Evolutionary conservation across 2,888 invertebrate species (phyloP).

Genomic region (Lucinisca nassula): DNA sequence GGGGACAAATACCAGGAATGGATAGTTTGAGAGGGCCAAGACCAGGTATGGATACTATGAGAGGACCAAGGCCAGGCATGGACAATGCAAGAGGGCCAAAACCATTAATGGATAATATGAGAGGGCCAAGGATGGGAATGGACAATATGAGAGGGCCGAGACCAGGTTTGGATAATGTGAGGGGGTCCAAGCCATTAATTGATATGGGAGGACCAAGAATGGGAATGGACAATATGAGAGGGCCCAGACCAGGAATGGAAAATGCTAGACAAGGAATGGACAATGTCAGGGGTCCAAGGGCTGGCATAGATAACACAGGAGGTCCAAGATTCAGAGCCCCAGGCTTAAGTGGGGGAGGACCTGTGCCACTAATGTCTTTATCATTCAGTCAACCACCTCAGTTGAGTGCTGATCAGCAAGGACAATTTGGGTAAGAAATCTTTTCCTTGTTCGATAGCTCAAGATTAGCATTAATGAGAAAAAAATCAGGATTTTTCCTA

Average conservation of each 20-base stretch:
- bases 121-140: neutral
- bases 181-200: neutral
- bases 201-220: neutral
- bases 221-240: neutral
- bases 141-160: neutral
- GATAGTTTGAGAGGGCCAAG: neutral
- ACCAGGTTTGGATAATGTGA: neutral
- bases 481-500: no score
- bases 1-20: neutral
- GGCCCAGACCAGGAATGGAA: neutral
- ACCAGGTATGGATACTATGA: neutral
- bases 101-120: neutral
- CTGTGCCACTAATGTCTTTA: constrained; percentile 48
- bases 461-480: no score
- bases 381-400: constrained; percentile 42
- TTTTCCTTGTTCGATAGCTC: no score
- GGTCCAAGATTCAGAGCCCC: neutral
- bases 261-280: neutral
- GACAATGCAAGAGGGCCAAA: neutral
- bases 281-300: neutral
- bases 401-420: neutral
- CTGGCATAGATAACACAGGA: neutral
- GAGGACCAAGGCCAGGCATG: neutral
- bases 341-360: constrained; percentile 19
- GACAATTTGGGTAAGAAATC: constrained; percentile 1